phyloP scores from a whole-genome alignment of 2,797 vertebrate species.

The Sciurus vulgaris region DNA sequence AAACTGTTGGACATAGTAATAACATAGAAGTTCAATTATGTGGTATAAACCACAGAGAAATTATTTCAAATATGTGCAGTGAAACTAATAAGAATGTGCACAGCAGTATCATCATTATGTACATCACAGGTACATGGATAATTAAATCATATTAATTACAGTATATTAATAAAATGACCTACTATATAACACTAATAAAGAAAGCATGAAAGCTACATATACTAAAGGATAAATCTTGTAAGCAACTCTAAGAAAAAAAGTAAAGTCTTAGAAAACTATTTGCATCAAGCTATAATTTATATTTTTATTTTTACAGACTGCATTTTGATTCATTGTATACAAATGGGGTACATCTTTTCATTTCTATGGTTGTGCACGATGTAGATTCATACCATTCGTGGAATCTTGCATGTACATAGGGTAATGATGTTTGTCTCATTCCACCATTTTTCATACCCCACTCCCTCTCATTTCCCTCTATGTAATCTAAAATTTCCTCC shows the following conservation, averaged over 20 bases:
- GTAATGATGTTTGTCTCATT: no score
- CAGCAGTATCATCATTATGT: neutral
- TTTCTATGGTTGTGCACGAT: no score
- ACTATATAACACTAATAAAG: neutral
- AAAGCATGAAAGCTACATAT: neutral
- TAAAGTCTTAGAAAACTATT: neutral
- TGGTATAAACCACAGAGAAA: neutral
- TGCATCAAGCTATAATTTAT: neutral
- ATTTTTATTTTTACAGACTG: no score
- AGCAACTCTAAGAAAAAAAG: slow-evolving; percentile 8
- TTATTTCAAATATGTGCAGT: neutral
- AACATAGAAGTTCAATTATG: neutral
- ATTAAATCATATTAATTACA: neutral
- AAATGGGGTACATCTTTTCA: no score
- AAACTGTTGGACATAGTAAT: neutral
- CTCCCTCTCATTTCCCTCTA: no score
- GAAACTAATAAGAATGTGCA: neutral
- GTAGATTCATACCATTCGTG: no score
- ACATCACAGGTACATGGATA: neutral
- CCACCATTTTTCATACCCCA: no score
- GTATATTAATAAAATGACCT: neutral
- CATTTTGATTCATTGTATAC: no score
- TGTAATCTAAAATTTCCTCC: no score
- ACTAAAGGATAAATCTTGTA: neutral
- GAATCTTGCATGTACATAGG: no score